phyloP scores from a whole-genome alignment of 2,113 vertebrate species.

The Pipra filicauda region DNA sequence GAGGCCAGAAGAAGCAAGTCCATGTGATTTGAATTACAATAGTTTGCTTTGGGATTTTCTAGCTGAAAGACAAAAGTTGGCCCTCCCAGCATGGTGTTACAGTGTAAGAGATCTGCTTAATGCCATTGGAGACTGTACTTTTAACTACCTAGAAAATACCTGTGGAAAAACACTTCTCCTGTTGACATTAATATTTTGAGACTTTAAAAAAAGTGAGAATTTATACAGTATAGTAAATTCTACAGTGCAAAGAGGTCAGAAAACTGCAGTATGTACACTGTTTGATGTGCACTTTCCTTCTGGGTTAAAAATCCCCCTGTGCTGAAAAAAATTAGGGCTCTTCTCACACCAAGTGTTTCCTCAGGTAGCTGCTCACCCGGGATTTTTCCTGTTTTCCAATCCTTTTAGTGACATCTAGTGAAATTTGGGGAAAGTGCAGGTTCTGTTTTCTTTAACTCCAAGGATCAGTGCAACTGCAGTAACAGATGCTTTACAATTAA shows the following conservation, averaged over 20 bases:
- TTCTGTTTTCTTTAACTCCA: background rate
- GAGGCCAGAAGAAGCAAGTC: background rate
- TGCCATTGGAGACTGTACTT: background rate
- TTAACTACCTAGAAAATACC: background rate
- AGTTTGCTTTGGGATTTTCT: background rate
- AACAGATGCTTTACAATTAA: background rate
- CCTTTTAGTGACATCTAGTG: constrained; percentile 75
- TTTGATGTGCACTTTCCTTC: background rate
- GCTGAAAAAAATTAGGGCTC: background rate
- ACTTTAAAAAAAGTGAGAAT: background rate
- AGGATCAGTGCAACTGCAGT: fast-evolving
- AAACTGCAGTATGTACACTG: background rate
- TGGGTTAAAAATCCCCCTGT: background rate
- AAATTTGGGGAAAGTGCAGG: background rate
- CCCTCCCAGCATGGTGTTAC: background rate
- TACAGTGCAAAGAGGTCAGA: background rate
- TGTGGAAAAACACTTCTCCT: background rate
- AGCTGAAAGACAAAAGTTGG: background rate
- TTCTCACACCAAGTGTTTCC: background rate
- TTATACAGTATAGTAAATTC: background rate
- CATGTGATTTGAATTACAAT: background rate
- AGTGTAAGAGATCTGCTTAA: background rate
- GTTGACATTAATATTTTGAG: background rate
- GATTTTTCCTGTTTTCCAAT: background rate
- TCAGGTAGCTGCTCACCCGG: fast-evolving